Conservation (phyloP, 2,888 invertebrate species). For the Cyrtodaria siliqua region DNA sequence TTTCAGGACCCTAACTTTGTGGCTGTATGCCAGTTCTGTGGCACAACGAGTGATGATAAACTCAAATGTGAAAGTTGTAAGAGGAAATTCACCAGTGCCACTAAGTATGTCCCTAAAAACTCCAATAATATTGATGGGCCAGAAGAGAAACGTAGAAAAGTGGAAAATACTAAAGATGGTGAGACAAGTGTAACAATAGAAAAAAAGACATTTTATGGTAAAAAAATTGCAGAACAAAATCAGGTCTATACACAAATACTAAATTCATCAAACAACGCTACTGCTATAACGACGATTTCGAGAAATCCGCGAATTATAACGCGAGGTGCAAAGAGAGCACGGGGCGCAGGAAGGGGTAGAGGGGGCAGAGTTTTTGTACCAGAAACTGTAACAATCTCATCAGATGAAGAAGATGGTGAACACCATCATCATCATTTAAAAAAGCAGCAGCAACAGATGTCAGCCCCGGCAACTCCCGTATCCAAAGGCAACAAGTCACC, state of each 20-base stretch:
- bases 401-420: constrained; percentile 81
- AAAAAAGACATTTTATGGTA: constrained; percentile 50
- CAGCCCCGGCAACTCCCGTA: constrained; percentile 33
- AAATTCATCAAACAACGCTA: constrained; percentile 9
- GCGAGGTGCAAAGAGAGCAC: constrained; percentile 26
- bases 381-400: constrained; percentile 84
- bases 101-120: constrained; percentile 33
- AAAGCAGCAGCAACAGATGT: constrained; percentile 1
- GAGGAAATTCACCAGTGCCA: constrained; percentile 73
- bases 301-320: constrained; percentile 26
- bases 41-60: constrained; percentile 92
- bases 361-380: constrained; percentile 43
- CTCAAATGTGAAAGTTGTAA: constrained; percentile 91
- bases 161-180: constrained; percentile 11
- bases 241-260: constrained; percentile 52
- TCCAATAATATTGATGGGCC: constrained; percentile 27
- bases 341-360: constrained; percentile 58
- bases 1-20: constrained; percentile 62
- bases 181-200: constrained; percentile 4
- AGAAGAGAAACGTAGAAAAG: constrained; percentile 52
- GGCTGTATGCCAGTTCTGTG: constrained; percentile 92
- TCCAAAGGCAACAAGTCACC: constrained; percentile 6
- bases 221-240: constrained; percentile 46
- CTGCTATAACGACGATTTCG: constrained; percentile 5
- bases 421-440: too few relatives aligned